Evolutionary conservation across 2,888 invertebrate genomes (phyloP).

Genomic region (Gasteruption jaculator): DNA sequence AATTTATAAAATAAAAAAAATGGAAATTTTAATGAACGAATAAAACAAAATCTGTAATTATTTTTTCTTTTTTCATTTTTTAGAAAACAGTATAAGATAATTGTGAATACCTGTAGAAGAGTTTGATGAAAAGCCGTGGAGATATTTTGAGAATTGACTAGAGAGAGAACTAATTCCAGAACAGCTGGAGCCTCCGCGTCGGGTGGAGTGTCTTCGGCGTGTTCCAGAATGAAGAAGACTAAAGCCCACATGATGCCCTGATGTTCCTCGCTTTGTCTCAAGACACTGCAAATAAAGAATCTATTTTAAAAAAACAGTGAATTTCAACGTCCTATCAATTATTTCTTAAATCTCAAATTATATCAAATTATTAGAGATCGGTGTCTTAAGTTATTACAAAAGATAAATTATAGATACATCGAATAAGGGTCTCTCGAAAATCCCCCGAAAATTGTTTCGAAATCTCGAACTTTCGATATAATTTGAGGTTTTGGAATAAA

Average conservation of each 20-base stretch:
- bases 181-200: constrained; percentile 59
- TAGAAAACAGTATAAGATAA: too few species aligned
- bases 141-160: constrained; percentile 46
- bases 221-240: constrained; percentile 72
- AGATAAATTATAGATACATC: not conserved
- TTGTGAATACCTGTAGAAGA: constrained; percentile 55
- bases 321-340: too few species aligned
- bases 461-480: too few species aligned
- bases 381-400: too few species aligned
- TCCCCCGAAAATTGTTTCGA: too few species aligned
- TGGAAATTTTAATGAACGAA: too few species aligned
- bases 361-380: not conserved
- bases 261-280: constrained; percentile 57
- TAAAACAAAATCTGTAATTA: too few species aligned
- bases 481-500: not conserved
- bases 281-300: constrained; percentile 26
- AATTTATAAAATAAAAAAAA: too few species aligned
- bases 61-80: too few species aligned
- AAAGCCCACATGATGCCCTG: constrained; percentile 69
- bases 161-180: constrained; percentile 57
- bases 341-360: not conserved
- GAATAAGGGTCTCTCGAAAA: too few species aligned
- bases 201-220: constrained; percentile 62
- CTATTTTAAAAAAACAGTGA: constrained; percentile 11
- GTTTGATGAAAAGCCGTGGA: constrained; percentile 52